Percentiles rank a stretch among this genome's conserved stretches.
These are phyloP conservation scores for Brachionus calyciflorus DNA, from an alignment of 1,140 invertebrate species.

Conservation along the genomic window DNA sequence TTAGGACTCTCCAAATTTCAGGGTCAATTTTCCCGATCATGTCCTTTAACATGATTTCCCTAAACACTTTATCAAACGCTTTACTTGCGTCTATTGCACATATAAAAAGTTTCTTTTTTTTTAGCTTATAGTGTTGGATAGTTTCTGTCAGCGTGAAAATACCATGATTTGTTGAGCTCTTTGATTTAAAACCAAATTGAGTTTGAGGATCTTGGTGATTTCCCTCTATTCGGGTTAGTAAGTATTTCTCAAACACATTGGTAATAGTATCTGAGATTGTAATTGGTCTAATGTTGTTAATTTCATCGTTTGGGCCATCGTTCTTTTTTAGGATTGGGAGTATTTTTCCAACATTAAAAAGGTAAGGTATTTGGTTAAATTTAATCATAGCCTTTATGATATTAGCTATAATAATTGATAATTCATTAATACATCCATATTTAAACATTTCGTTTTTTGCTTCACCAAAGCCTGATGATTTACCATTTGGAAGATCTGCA, in stretches of 20 bases:
- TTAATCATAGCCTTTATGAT: neutral
- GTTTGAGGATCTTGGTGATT: neutral
- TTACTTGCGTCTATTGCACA: neutral
- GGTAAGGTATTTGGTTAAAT: neutral
- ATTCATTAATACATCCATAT: constrained; percentile 28
- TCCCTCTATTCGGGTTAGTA: neutral
- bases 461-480: neutral
- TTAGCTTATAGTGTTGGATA: neutral
- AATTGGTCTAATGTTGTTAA: constrained; percentile 2
- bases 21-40: neutral
- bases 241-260: neutral
- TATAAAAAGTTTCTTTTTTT: neutral
- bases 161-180: neutral
- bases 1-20: too few relatives aligned
- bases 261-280: neutral
- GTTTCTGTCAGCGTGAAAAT: neutral
- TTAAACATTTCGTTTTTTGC: constrained; percentile 24
- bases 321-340: constrained; percentile 2
- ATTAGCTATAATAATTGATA: neutral
- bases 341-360: neutral
- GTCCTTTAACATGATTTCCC: constrained; percentile 8
- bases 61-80: neutral
- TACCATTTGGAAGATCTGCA: constrained; percentile 12
- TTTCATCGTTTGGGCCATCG: neutral
- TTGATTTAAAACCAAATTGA: neutral